Conservation (phyloP, 2,113 vertebrate genomes). For the Ailurus styani region DNA sequence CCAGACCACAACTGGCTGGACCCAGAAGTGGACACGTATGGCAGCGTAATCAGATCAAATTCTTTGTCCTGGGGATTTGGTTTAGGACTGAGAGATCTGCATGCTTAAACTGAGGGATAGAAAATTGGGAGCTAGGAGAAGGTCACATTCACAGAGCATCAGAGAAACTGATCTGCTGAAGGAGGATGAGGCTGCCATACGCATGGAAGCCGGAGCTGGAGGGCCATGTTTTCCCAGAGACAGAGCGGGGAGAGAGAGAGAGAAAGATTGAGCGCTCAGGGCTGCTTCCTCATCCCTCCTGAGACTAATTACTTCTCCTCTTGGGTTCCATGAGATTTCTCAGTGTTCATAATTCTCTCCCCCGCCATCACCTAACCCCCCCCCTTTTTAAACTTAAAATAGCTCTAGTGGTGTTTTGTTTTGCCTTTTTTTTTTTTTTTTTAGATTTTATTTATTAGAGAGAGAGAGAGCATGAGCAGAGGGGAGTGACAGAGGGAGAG, state of each 20-base stretch:
- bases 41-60: background rate
- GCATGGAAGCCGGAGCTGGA: background rate
- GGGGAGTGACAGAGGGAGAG: background rate
- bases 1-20: background rate
- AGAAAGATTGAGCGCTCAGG: background rate
- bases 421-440: background rate
- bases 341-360: slow-evolving; percentile 21
- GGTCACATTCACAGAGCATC: background rate
- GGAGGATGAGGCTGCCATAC: background rate
- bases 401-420: background rate
- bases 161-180: background rate
- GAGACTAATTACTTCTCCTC: slow-evolving; percentile 62
- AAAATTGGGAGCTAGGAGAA: background rate
- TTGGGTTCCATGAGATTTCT: slow-evolving; percentile 41
- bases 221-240: background rate
- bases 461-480: background rate
- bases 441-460: too few species aligned
- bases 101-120: background rate
- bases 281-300: slow-evolving; percentile 30
- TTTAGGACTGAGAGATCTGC: background rate
- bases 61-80: background rate
- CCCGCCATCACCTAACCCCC: background rate
- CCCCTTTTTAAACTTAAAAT: background rate
- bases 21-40: background rate
- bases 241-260: background rate